These are phyloP conservation scores for Glaucomys volans DNA, from an alignment of 2,113 vertebrate species.

Conservation along the genomic window DNA sequence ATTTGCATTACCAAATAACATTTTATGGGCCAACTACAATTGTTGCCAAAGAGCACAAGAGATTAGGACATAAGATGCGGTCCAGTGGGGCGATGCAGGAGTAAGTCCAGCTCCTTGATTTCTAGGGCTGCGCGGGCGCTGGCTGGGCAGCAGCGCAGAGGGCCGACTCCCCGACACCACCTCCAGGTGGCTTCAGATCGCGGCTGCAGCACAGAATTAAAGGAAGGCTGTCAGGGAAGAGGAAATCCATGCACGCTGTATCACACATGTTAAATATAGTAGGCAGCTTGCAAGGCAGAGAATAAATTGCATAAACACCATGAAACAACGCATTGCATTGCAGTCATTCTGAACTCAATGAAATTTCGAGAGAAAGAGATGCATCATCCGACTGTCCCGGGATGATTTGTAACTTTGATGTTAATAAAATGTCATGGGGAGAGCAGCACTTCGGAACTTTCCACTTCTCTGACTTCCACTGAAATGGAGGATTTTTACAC, in stretches of 20 bases:
- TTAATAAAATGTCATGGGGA: not conserved
- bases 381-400: not conserved
- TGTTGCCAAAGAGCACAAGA: not conserved
- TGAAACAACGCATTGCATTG: not conserved
- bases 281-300: not conserved
- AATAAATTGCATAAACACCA: not conserved
- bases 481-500: not conserved
- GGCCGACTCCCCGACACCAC: not conserved
- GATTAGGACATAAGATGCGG: not conserved
- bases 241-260: not conserved
- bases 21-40: not conserved
- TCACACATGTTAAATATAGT: not conserved
- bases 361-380: not conserved
- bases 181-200: not conserved
- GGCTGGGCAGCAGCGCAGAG: not conserved
- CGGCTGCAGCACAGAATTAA: not conserved
- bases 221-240: not conserved
- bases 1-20: not conserved
- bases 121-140: not conserved
- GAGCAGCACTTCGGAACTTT: not conserved
- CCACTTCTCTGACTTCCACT: not conserved
- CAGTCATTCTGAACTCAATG: constrained; percentile 18
- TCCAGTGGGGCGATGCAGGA: not conserved
- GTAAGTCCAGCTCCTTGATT: not conserved
- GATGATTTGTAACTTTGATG: not conserved